phyloP scores from a whole-genome alignment of 2,888 invertebrate species.

The Choristoneura rosaceana region DNA sequence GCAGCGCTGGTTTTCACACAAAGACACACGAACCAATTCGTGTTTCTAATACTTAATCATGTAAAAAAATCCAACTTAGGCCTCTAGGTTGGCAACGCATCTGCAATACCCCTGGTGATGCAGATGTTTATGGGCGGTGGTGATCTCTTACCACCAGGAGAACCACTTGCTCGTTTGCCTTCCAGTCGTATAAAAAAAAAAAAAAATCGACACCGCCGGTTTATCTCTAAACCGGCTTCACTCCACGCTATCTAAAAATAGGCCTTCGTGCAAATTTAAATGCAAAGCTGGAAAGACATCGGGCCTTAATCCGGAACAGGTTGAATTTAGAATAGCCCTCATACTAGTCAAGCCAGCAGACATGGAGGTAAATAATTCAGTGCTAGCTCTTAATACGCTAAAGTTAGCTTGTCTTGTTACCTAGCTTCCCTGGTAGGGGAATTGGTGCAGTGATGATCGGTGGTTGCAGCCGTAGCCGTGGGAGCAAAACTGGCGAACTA shows the following conservation, averaged over 20 bases:
- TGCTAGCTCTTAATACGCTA: slow-evolving; percentile 4
- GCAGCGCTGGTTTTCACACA: too few relatives aligned
- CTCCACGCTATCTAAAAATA: not conserved
- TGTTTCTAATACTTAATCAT: too few relatives aligned
- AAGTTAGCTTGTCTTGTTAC: slow-evolving; percentile 1
- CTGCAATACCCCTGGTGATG: too few relatives aligned
- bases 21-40: too few relatives aligned
- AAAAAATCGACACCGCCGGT: too few relatives aligned
- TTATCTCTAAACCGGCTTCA: not conserved
- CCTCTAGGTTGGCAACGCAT: too few relatives aligned
- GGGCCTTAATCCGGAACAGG: not conserved
- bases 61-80: too few relatives aligned
- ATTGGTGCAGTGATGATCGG: slow-evolving; percentile 13
- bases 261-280: not conserved
- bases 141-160: too few relatives aligned
- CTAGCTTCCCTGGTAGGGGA: not conserved
- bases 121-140: too few relatives aligned
- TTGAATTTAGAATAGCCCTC: slow-evolving; percentile 10
- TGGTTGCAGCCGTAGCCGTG: not conserved
- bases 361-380: slow-evolving; percentile 9
- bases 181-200: too few relatives aligned
- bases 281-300: not conserved
- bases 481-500: slow-evolving; percentile 1
- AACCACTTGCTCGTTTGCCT: too few relatives aligned
- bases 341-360: slow-evolving; percentile 3